Base-by-base conservation (phyloP, 2,113 vertebrate species). In the Epinephelus moara region DNA sequence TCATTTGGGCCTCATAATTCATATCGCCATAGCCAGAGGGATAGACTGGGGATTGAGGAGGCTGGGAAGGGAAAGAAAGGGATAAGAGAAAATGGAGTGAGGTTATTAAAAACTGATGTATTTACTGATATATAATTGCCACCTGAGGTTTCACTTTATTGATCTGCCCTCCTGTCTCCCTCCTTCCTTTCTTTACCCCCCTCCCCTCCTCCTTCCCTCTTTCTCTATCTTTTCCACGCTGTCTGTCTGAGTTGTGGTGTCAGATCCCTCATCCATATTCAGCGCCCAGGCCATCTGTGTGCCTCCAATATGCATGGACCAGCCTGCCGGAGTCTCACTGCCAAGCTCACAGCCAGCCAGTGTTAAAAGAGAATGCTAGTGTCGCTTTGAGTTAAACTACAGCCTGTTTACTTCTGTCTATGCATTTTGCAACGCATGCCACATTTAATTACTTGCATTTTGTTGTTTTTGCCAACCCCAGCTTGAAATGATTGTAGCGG, bases 241-340 rank as follows among this genome's bases (percentile, higher is more conserved):
- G 70, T 86, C 82, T 81, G 75, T 61, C 83, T 86, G 85, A 85
- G 67, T 86, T 86, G 84, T 84, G 82, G 88, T 92, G 90, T 92
- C 89, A 87, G 83, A 91, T 89, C 87, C 60, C 86, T 93, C 93
- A 93, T 93, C 87, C 92, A 93, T 93, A 93, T 94, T 93, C 92
- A 93, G 88, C 3, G 21, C 66, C n/a, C 76, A 81, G 89, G 79
- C 93, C 92, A 92, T 94, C 91, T 94, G 92, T 88, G 89, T 73
- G 80, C 80, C 78, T 93, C 90, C 91, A 91, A 91, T 92, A 92
- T 93, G 88, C 91, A 93, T 90, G 88, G 91, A 90, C 87, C 86
- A 85, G 91, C 70, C 88, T 93, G 93, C 70, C 11, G n/a, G 68
- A 78, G 80, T 67, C 67, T 81, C 75, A 18, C 75, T 85, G 88